Evolutionary conservation across 2,797 vertebrate species (phyloP).

Genomic region (Alosa sapidissima): DNA sequence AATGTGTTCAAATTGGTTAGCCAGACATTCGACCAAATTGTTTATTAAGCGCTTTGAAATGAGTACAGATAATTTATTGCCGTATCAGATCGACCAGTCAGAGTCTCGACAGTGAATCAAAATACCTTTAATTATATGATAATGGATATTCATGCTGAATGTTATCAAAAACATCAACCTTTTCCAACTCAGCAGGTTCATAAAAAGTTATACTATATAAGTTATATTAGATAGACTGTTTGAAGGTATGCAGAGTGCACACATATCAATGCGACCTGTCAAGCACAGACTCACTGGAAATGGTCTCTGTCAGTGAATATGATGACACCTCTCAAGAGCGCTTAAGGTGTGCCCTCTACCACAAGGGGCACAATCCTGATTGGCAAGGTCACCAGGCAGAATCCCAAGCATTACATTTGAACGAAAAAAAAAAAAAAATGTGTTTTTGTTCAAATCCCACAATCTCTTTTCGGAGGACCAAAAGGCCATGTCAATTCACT

Average conservation of each 20-base stretch:
- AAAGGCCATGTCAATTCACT: conserved; percentile 44
- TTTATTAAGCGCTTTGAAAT: conserved; percentile 69
- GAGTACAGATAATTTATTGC: conserved; percentile 70
- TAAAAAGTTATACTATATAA: not conserved
- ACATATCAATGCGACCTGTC: conserved; percentile 6
- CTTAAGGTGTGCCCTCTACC: conserved; percentile 32
- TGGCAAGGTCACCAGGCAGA: conserved; percentile 47
- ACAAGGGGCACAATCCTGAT: conserved; percentile 30
- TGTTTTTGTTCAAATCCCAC: conserved; percentile 36
- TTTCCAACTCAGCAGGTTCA: not conserved
- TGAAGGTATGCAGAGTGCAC: not conserved
- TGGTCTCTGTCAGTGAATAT: not conserved
- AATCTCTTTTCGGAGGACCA: conserved; percentile 50
- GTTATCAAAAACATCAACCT: conserved; percentile 56
- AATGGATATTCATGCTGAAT: conserved; percentile 54
- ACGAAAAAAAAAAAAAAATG: not conserved
- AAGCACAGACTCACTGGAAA: not conserved
- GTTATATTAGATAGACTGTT: not conserved
- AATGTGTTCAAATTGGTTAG: conserved; percentile 70
- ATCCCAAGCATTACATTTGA: conserved; percentile 38
- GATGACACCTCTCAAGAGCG: conserved; percentile 21
- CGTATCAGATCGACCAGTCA: conserved; percentile 66
- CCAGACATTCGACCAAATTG: conserved; percentile 74
- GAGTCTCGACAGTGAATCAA: conserved; percentile 57
- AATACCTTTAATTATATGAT: conserved; percentile 66